Conservation (phyloP, 2,797 vertebrate genomes). For the Coracias cyanogaster region DNA sequence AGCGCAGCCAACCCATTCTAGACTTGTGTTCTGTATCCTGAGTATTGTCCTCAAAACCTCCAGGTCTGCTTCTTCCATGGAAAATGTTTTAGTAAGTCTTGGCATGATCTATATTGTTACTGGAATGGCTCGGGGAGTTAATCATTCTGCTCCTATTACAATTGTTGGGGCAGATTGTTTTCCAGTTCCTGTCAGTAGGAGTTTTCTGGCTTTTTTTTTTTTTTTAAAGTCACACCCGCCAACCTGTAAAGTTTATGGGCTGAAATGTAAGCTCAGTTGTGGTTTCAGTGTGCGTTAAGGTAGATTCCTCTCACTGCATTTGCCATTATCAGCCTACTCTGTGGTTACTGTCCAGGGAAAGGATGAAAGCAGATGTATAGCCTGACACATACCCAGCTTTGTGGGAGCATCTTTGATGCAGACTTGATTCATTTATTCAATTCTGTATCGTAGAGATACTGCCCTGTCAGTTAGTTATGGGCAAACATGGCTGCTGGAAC, state of each 20-base stretch:
- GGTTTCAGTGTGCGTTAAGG: neutral
- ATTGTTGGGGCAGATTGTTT: conserved; percentile 54
- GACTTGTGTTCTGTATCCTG: neutral
- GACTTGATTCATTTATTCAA: neutral
- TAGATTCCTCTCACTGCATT: neutral
- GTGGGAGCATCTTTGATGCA: neutral
- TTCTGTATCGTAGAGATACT: neutral
- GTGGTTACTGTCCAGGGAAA: neutral
- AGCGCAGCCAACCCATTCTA: rapidly evolving
- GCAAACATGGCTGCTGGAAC: neutral
- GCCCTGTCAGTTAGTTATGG: neutral
- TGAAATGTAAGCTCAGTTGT: neutral
- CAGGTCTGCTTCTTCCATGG: neutral
- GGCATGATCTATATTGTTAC: conserved; percentile 38
- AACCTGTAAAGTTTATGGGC: conserved; percentile 14
- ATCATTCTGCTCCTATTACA: conserved; percentile 25
- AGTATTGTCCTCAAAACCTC: neutral
- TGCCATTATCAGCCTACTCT: neutral
- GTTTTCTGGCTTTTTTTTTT: neutral
- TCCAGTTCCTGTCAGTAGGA: conserved; percentile 31
- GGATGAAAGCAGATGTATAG: neutral
- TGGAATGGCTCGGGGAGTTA: conserved; percentile 29
- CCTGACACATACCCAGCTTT: rapidly evolving
- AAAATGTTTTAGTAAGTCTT: conserved; percentile 30
- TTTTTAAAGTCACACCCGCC: neutral